These are phyloP conservation scores for Drosophila hydei DNA, from an alignment of 1,140 invertebrate species.

Conservation along the genomic window DNA sequence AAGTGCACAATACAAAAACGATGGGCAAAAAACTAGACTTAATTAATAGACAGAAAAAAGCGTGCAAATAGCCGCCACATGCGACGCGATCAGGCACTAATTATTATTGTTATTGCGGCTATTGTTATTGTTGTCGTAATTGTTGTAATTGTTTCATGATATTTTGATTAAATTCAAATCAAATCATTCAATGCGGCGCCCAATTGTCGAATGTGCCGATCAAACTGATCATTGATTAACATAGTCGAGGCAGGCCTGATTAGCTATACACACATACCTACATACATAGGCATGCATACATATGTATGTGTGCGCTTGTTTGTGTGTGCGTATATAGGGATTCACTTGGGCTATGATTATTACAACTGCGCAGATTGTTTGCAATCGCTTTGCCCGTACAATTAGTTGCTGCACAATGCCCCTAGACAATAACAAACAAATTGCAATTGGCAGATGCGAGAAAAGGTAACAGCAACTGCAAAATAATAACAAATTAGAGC, in stretches of 20 bases:
- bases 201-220: constrained; percentile 44
- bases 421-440: constrained; percentile 33
- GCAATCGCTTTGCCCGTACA: constrained; percentile 9
- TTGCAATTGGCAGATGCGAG: constrained; percentile 23
- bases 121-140: constrained; percentile 1
- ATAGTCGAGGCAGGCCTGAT: not conserved
- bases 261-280: not conserved
- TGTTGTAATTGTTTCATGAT: constrained; percentile 17
- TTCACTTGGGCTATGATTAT: constrained; percentile 13
- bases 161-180: constrained; percentile 26
- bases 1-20: constrained; percentile 1
- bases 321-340: not conserved
- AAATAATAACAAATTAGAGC: not conserved
- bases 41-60: constrained; percentile 14
- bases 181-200: constrained; percentile 35
- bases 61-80: constrained; percentile 30
- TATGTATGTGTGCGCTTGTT: not conserved
- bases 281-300: not conserved
- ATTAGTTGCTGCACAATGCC: constrained; percentile 12
- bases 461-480: not conserved
- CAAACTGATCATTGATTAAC: constrained; percentile 34
- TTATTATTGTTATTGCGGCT: constrained; percentile 20
- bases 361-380: constrained; percentile 45
- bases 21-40: constrained; percentile 10
- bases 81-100: constrained; percentile 30